These are phyloP conservation scores for Ornithoptera priamus DNA, from an alignment of 2,888 invertebrate species.

Conservation along the genomic window DNA sequence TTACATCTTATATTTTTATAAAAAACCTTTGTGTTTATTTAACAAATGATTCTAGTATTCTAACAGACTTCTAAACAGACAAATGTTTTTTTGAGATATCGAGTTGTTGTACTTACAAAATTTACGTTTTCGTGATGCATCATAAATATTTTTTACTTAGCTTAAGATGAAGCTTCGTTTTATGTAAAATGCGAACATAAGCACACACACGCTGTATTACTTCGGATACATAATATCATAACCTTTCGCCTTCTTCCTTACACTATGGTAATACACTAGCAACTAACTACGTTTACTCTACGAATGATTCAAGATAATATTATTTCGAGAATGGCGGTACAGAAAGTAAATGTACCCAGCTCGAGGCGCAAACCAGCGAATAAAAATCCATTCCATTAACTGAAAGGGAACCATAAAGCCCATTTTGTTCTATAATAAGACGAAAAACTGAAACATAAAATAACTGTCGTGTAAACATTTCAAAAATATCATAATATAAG, in stretches of 20 bases:
- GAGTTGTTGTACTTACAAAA: not conserved
- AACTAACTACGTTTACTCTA: conserved; percentile 25
- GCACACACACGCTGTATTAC: not conserved
- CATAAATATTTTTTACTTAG: not conserved
- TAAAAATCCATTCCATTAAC: conserved; percentile 55
- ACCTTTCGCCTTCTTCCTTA: conserved; percentile 6
- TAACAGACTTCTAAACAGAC: too few relatives aligned
- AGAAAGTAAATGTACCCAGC: conserved; percentile 33
- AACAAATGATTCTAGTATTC: too few relatives aligned
- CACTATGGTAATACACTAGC: conserved; percentile 20
- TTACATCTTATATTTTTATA: too few relatives aligned
- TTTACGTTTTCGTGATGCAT: not conserved
- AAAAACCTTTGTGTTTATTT: too few relatives aligned
- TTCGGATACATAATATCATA: conserved; percentile 22
- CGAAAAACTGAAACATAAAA: not conserved
- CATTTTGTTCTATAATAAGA: conserved; percentile 48
- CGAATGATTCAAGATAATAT: conserved; percentile 30
- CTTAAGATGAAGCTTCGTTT: conserved; percentile 5
- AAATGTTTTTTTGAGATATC: too few relatives aligned
- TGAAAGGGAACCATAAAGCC: conserved; percentile 50
- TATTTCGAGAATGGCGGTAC: conserved; percentile 33
- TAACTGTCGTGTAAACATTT: not conserved
- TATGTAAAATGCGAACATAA: conserved; percentile 14
- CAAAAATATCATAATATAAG: not conserved
- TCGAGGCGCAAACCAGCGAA: conserved; percentile 38